Conservation (phyloP, 2,888 invertebrate species). For the Hyles lineata region DNA sequence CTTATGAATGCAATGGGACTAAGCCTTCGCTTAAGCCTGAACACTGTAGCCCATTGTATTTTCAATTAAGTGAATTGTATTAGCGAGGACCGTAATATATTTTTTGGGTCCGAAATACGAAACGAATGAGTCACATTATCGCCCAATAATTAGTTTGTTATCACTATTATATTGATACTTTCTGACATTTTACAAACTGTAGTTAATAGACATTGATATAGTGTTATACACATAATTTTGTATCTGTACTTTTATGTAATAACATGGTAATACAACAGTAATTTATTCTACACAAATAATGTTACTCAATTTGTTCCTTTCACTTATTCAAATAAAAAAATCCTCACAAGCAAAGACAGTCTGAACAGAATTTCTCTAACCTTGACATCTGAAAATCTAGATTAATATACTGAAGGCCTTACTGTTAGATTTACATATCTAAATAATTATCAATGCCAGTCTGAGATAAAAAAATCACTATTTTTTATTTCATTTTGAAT, state of each 20-base stretch:
- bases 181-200: not conserved
- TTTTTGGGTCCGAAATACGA: conserved; percentile 42
- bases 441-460: not conserved
- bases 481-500: not conserved
- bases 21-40: conserved; percentile 6
- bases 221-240: not conserved
- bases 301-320: conserved; percentile 5
- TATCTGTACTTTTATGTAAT: not conserved
- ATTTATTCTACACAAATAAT: not conserved
- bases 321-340: conserved; percentile 22
- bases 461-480: not conserved
- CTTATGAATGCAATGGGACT: conserved; percentile 29
- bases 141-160: conserved; percentile 43
- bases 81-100: conserved; percentile 42
- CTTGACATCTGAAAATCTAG: not conserved
- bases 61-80: not conserved
- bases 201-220: not conserved
- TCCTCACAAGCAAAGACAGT: not conserved
- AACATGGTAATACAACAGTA: not conserved
- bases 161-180: conserved; percentile 28
- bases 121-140: conserved; percentile 54
- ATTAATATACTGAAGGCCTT: not conserved
- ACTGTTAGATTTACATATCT: not conserved
- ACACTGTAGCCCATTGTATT: not conserved
- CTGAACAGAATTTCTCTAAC: not conserved